These are phyloP conservation scores for Apaloderma vittatum DNA, from an alignment of 2,113 vertebrate species.

Conservation along the genomic window DNA sequence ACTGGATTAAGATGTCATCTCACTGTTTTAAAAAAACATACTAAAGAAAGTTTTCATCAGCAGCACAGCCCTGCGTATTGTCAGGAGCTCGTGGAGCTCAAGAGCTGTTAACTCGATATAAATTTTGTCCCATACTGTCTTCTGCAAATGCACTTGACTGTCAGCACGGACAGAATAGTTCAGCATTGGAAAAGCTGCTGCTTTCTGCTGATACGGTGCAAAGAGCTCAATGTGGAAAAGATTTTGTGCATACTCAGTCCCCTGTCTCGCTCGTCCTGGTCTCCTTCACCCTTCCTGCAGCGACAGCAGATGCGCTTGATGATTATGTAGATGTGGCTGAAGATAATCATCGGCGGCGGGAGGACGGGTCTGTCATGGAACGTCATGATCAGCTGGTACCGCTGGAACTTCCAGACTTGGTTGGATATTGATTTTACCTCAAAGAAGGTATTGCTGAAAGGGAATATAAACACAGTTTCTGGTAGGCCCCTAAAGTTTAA, in stretches of 20 bases:
- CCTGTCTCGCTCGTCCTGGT: constrained; percentile 92
- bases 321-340: constrained; percentile 94
- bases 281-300: constrained; percentile 86
- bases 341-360: constrained; percentile 95
- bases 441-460: constrained; percentile 95
- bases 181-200: background rate
- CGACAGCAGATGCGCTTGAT: constrained; percentile 84
- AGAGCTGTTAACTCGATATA: background rate
- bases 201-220: background rate
- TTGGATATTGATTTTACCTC: constrained; percentile 99
- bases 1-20: background rate
- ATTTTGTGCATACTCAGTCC: constrained; percentile 88
- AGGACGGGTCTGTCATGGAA: constrained; percentile 97
- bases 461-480: background rate
- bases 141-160: background rate
- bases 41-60: background rate
- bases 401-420: constrained; percentile 99
- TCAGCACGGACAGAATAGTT: background rate
- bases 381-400: constrained; percentile 98
- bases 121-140: background rate
- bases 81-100: background rate
- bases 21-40: background rate
- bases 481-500: background rate
- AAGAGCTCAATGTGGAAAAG: background rate
- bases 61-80: background rate